Evolutionary conservation across 2,797 vertebrate species (phyloP).

Genomic region (Phoebastria nigripes): DNA sequence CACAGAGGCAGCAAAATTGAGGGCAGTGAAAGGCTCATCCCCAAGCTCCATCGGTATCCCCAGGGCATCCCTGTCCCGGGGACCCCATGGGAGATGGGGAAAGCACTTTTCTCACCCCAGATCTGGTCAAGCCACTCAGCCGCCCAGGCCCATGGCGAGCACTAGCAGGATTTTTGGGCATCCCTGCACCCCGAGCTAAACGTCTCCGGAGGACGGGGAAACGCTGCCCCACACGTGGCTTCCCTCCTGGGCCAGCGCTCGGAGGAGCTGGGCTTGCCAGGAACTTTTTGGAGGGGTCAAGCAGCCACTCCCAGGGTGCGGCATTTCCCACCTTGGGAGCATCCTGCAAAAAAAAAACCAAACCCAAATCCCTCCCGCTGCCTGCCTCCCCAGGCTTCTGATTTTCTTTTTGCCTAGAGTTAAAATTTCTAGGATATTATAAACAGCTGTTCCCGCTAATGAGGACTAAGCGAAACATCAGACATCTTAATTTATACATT

Average conservation of each 20-base stretch:
- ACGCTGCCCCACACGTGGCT: fast-evolving
- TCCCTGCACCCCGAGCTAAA: fast-evolving
- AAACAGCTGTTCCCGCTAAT: background rate
- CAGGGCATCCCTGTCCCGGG: fast-evolving
- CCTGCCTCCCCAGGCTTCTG: background rate
- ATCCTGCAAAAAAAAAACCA: background rate
- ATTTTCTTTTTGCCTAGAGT: background rate
- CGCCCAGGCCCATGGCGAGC: background rate
- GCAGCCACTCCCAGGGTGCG: background rate
- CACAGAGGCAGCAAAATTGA: fast-evolving
- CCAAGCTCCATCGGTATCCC: background rate
- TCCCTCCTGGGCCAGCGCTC: fast-evolving
- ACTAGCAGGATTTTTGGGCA: background rate
- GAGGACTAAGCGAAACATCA: background rate
- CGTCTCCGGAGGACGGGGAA: background rate
- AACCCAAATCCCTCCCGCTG: background rate
- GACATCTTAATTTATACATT: background rate
- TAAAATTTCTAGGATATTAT: background rate
- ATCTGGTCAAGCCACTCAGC: background rate
- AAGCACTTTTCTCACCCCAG: background rate
- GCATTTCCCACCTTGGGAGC: background rate
- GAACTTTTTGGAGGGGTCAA: background rate
- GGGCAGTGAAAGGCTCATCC: background rate
- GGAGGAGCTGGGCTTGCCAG: background rate
- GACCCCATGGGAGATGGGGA: fast-evolving